These are phyloP conservation scores for Cyanoderma ruficeps DNA, from an alignment of 2,113 vertebrate genomes.

Conservation along the genomic window DNA sequence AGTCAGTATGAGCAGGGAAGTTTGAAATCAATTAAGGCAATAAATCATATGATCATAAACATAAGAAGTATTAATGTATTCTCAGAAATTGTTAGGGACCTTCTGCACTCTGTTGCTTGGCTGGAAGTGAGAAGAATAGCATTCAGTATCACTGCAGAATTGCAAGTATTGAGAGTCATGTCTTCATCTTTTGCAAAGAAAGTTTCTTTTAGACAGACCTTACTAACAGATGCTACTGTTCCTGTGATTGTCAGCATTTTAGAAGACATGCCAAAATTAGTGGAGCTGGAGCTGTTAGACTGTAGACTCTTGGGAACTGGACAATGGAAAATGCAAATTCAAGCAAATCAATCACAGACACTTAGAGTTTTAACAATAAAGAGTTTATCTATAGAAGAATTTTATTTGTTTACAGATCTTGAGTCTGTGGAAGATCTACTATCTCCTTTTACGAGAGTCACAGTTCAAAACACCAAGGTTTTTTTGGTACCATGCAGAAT, in stretches of 20 bases:
- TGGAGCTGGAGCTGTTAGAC: slow-evolving; percentile 60
- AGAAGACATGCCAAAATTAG: background rate
- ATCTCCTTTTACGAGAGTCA: background rate
- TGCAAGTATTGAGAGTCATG: background rate
- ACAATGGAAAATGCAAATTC: background rate
- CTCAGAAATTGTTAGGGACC: slow-evolving; percentile 62
- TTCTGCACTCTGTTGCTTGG: slow-evolving; percentile 48
- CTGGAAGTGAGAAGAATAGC: slow-evolving; percentile 72
- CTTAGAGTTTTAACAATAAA: background rate
- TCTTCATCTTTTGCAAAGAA: background rate
- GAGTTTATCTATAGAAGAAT: background rate
- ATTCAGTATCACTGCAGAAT: background rate
- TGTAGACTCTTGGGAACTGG: slow-evolving; percentile 66
- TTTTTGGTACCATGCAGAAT: slow-evolving; percentile 76
- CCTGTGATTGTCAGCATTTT: background rate
- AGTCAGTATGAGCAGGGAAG: slow-evolving; percentile 57
- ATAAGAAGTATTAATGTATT: background rate
- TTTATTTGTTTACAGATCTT: slow-evolving; percentile 73
- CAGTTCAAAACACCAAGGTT: slow-evolving; percentile 70
- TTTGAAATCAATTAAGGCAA: background rate
- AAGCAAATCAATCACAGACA: slow-evolving; percentile 13
- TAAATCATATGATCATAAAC: slow-evolving; percentile 63
- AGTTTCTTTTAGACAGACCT: slow-evolving; percentile 57
- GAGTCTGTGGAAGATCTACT: background rate
- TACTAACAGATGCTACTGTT: slow-evolving; percentile 44